Evolutionary conservation across 2,113 vertebrate genomes (phyloP).

Genomic region (Myiagra hebetior): DNA sequence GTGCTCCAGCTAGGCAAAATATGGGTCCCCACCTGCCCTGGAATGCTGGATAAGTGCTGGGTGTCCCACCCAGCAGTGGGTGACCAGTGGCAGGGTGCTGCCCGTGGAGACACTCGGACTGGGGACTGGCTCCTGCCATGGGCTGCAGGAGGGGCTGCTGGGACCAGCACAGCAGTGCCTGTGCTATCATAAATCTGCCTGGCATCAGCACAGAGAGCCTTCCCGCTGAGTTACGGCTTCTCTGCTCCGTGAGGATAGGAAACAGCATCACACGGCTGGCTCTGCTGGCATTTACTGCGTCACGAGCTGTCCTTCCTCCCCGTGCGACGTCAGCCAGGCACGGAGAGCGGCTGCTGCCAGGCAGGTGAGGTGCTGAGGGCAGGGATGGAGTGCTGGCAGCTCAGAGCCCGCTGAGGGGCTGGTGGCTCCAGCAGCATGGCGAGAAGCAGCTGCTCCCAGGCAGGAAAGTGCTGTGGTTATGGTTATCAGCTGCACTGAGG

Average conservation of each 20-base stretch:
- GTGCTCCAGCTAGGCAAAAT: neutral
- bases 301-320: neutral
- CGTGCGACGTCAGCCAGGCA: rapidly evolving
- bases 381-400: neutral
- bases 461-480: neutral
- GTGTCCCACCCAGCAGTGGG: neutral
- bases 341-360: rapidly evolving
- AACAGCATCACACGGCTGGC: neutral
- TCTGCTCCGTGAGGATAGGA: neutral
- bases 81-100: neutral
- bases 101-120: rapidly evolving
- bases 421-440: neutral
- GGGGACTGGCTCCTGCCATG: neutral
- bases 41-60: neutral
- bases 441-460: neutral
- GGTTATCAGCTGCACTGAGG: neutral
- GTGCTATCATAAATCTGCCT: neutral
- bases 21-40: neutral
- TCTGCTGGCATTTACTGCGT: neutral
- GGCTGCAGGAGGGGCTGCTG: neutral
- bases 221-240: neutral
- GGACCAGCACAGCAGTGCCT: neutral
- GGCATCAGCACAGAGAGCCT: neutral
- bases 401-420: rapidly evolving
- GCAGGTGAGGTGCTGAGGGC: neutral